These are phyloP conservation scores for Sinohyriopsis cumingii DNA, from an alignment of 2,888 invertebrate genomes.

Conservation along the genomic window DNA sequence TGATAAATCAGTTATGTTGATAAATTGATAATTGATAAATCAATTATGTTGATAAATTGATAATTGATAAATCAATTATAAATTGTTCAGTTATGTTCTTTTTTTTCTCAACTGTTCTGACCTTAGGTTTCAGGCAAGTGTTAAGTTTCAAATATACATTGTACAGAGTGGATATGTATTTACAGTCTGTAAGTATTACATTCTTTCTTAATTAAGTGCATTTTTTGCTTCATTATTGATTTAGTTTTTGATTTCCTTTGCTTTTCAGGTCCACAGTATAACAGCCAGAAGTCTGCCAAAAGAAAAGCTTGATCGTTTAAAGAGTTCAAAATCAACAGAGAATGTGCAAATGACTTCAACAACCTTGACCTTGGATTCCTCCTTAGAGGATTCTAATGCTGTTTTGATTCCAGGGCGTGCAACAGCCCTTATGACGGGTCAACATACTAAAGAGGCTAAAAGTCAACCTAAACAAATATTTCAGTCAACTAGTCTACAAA, in stretches of 20 bases:
- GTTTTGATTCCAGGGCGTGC: constrained; percentile 25
- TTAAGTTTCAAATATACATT: too few species aligned
- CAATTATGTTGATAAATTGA: too few species aligned
- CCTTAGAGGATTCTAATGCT: constrained; percentile 10
- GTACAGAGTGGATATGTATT: too few species aligned
- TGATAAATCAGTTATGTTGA: too few species aligned
- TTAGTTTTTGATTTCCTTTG: background rate
- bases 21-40: too few species aligned
- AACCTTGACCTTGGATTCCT: constrained; percentile 7
- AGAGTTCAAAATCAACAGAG: background rate
- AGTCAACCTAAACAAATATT: constrained; percentile 32
- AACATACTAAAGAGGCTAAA: constrained; percentile 27
- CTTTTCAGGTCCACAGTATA: constrained; percentile 60
- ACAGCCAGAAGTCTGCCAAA: constrained; percentile 60
- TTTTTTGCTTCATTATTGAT: background rate
- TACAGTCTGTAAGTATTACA: too few species aligned
- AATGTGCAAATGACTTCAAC: too few species aligned
- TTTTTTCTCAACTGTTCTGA: too few species aligned
- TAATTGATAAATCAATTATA: too few species aligned
- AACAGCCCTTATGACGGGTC: constrained; percentile 33
- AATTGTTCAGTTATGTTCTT: too few species aligned
- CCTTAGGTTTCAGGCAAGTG: too few species aligned
- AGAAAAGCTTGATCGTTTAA: constrained; percentile 52
- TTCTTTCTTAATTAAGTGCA: background rate
- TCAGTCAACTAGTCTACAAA: constrained; percentile 15